These are phyloP conservation scores for Cliona cf. orientalis DNA, from an alignment of 37 sponge, comb jelly and placozoan genomes.

Conservation along the genomic window DNA sequence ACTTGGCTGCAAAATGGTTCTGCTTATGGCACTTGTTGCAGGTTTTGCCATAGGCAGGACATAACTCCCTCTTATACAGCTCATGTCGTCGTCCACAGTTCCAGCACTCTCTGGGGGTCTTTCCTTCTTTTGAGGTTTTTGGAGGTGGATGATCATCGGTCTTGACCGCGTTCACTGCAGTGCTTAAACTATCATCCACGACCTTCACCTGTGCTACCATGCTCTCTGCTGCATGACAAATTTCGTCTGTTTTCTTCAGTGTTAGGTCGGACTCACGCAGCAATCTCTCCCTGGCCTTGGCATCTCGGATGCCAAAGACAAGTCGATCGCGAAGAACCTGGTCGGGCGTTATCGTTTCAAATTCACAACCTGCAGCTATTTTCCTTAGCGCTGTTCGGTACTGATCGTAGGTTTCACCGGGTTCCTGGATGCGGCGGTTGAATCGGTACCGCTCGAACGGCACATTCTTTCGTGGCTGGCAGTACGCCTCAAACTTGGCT, in stretches of 20 bases:
- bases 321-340: conserved; percentile 22
- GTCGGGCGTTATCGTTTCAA: conserved; percentile 28
- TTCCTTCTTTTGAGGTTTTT: neutral
- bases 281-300: conserved; percentile 4
- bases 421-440: conserved; percentile 36
- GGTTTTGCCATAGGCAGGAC: conserved; percentile 50
- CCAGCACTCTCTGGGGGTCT: conserved; percentile 23
- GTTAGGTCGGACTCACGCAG: conserved; percentile 14
- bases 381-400: conserved; percentile 39
- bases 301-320: conserved; percentile 28
- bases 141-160: neutral
- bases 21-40: conserved; percentile 34
- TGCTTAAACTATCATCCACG: neutral
- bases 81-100: conserved; percentile 38
- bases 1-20: conserved; percentile 23
- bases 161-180: neutral
- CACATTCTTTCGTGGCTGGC: conserved; percentile 30
- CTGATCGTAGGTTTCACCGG: conserved; percentile 43
- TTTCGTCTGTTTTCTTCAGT: conserved; percentile 18
- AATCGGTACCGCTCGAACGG: conserved; percentile 44
- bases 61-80: conserved; percentile 17
- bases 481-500: conserved; percentile 22
- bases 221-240: conserved; percentile 41
- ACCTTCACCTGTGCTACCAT: conserved; percentile 18
- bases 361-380: conserved; percentile 7